Percentiles rank a stretch among this genome's conserved stretches.
Conservation (phyloP, 2,797 vertebrate species). For the Tapirus indicus region DNA sequence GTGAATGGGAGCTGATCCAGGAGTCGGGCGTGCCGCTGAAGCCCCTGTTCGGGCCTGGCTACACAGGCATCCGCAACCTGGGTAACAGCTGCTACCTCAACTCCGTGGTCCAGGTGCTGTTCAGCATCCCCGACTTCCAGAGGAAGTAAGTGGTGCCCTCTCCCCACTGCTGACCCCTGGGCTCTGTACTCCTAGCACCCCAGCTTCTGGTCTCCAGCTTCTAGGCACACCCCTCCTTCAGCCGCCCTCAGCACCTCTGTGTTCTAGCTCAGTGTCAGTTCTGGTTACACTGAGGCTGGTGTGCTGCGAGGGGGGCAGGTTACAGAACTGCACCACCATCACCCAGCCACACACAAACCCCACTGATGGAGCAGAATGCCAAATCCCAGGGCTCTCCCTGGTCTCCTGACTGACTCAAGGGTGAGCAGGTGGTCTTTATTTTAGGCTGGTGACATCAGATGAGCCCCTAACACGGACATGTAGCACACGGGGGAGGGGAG, state of each 20-base stretch:
- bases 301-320: background rate
- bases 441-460: constrained; percentile 46
- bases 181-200: background rate
- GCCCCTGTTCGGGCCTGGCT: constrained; percentile 95
- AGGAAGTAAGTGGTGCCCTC: constrained; percentile 92
- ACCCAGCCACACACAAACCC: background rate
- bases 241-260: background rate
- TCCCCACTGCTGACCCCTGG: background rate
- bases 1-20: constrained; percentile 99
- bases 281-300: background rate
- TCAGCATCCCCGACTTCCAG: constrained; percentile 99
- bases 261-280: background rate
- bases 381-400: background rate
- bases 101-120: constrained; percentile 99
- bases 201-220: background rate
- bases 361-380: background rate
- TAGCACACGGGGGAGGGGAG: background rate
- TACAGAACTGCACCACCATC: background rate
- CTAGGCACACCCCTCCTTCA: constrained; percentile 46
- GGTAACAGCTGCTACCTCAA: constrained; percentile 99
- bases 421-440: constrained; percentile 51
- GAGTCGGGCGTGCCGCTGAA: constrained; percentile 96
- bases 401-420: background rate
- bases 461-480: background rate
- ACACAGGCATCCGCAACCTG: constrained; percentile 98